A percentile compares a stretch with the other conserved stretches of the same genome.
Conservation (phyloP, 2,888 invertebrate species). For the Hedychridium roseum region DNA sequence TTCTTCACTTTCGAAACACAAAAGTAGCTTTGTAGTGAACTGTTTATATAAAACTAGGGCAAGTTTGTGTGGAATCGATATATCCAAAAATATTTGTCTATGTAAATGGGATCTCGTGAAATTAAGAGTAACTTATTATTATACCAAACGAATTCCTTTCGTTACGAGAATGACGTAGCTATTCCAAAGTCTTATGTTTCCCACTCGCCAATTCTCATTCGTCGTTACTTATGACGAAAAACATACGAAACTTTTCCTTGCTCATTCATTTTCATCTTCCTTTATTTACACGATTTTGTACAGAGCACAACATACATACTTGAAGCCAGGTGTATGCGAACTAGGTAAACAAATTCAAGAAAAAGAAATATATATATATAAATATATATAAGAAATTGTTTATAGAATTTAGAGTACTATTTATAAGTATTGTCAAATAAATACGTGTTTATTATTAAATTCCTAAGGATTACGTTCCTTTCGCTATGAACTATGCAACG, state of each 20-base stretch:
- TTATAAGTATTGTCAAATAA: constrained; percentile 57
- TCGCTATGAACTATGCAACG: neutral
- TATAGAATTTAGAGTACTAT: constrained; percentile 49
- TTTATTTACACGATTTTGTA: constrained; percentile 44
- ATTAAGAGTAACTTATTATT: no score
- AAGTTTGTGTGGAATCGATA: no score
- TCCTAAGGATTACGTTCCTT: neutral
- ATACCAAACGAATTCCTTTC: no score
- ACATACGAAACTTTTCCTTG: neutral
- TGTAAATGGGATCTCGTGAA: no score
- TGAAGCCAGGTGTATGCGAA: constrained; percentile 31
- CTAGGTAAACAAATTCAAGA: constrained; percentile 24
- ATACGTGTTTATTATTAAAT: constrained; percentile 48
- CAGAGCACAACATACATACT: constrained; percentile 38
- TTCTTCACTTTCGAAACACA: no score
- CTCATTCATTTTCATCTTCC: constrained; percentile 17
- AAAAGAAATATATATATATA: constrained; percentile 33
- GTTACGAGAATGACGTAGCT: no score
- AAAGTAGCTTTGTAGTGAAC: no score
- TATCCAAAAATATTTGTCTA: no score
- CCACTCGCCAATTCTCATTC: no score
- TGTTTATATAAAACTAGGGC: no score
- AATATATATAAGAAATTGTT: constrained; percentile 42
- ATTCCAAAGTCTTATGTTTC: no score
- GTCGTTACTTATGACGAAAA: no score